Base-by-base conservation (phyloP, 2,797 vertebrate species). In the Ataeniobius toweri region DNA sequence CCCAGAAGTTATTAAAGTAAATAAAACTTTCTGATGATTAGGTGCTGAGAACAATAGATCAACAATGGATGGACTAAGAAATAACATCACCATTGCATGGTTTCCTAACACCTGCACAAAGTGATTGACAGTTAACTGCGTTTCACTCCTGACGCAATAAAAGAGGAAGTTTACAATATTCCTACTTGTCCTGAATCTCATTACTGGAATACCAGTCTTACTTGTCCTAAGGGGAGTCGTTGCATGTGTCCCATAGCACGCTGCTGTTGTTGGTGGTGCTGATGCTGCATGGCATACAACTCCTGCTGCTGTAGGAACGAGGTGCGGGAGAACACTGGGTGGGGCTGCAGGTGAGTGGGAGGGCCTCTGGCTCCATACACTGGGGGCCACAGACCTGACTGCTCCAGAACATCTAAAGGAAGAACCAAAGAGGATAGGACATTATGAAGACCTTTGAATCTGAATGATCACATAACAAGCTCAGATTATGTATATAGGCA, bases 251-350 rank as follows among this genome's bases (percentile, higher is more conserved):
- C 95, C 80, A 95, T 92, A 59, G 94, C 95, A 76, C 94, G 93
- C 39, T 94, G 93, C 71, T 94, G 91, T 80, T 93, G 91, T 24
- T 92, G 91, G 63, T 92, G 91, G 59, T 79, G 91, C 90, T 96
- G 95, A 53, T 96, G 97, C 90, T 98, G 97, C 83, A 98, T 91
- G 71, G 97, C 95, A 0, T 98, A 98, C 67, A 98, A 95, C 85
- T 98, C 97, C 89, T 97, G 98, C 88, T 98, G 98, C 77, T 96
- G 94, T 80, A 98, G 95, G 94, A 99, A 97, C 87, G 97, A 96
- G 1, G 97, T 96, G 80, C 97, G 94, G 0, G 98, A 95, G 88
- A 98, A 99, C 74, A 99, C 96, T 3, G 97, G 93, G 0, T 97
- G 96, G 94, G 97, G 98, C 94, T 98, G 98, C 89, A 98, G 95